phyloP scores from a whole-genome alignment of 2,888 invertebrate genomes.

The Rhodophaea formosa region DNA sequence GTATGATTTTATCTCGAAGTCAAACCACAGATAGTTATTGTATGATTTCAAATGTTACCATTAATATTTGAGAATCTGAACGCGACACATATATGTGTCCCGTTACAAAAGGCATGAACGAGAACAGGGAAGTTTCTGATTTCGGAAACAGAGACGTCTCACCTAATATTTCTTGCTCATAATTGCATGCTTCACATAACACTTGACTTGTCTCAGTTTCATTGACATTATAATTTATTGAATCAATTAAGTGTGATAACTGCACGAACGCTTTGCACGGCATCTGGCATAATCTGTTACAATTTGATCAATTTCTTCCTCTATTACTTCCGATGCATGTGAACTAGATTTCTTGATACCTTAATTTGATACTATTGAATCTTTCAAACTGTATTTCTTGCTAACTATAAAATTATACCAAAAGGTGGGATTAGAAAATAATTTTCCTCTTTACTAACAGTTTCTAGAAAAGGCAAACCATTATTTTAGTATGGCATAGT shows the following conservation, averaged over 20 bases:
- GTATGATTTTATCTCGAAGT: no score
- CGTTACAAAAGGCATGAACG: no score
- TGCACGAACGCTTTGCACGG: conserved; percentile 40
- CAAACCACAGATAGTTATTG: no score
- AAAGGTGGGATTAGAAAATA: neutral
- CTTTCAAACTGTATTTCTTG: neutral
- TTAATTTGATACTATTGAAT: neutral
- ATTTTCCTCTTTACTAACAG: neutral
- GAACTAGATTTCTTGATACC: neutral
- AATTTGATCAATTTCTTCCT: conserved; percentile 59
- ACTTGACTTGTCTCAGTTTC: conserved; percentile 19
- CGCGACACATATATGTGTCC: no score
- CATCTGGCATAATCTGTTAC: conserved; percentile 35
- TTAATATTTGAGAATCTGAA: no score
- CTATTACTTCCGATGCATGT: conserved; percentile 23
- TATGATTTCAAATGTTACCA: no score
- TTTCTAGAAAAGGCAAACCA: neutral
- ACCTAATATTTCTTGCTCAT: no score
- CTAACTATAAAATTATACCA: neutral
- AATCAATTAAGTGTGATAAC: conserved; percentile 23
- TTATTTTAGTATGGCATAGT: conserved; percentile 14
- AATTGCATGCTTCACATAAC: no score
- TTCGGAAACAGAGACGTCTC: no score
- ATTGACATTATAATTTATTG: conserved; percentile 25
- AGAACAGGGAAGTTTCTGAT: no score